Base-by-base conservation (phyloP, 1,140 invertebrate genomes). In the Potamilus streckersoni region DNA sequence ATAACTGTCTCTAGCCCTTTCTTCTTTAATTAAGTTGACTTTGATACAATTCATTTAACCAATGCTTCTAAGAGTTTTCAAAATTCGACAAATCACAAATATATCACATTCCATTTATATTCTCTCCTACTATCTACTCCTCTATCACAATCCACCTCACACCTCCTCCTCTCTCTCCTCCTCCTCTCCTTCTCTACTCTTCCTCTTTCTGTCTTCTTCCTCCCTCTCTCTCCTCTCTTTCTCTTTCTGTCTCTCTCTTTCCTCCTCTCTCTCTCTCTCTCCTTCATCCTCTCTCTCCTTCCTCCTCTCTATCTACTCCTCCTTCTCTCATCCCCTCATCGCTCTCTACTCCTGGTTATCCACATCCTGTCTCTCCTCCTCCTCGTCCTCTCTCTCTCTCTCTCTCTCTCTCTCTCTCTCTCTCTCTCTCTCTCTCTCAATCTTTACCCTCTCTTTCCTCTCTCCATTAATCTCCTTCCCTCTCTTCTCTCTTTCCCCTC, bases 201-300 rank as follows among this genome's bases (percentile, higher is more conserved):
- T n/a, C n/a, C 15, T 27, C 27, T 38, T 27, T 57, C 19, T 56
- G 3, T 57, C 19, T 70, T 15, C 31, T 31, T 20, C 16, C 58
- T 6, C 68, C n/a, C 6, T 70, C 68, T 57, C 55, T 19, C 49
- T 49, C 68, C 8, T 20, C 19, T 56, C 31, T 56, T 11, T 19
- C 38, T n/a, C 23, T 38, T 38, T 23, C 68, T 70, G 13, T 70
- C 55, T 56, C 8, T 57, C 68, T 58, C 68, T 11, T 70, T n/a
- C n/a, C 27, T 11, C 49, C 8, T 56, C 58, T 19, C 17, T 19
- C 19, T 20, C 58, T 27, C n/a, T 19, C 55, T 23, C 55, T 23
- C 23, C 38, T 12, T 11, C 55, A 13, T 69, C 67, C 15, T 15
- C 49, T 55, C 67, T 23, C 12, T 55, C 16, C 15, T 49, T 14